These are phyloP conservation scores for Gallinago jamesoni DNA, from an alignment of 2,113 vertebrate genomes.

Conservation along the genomic window DNA sequence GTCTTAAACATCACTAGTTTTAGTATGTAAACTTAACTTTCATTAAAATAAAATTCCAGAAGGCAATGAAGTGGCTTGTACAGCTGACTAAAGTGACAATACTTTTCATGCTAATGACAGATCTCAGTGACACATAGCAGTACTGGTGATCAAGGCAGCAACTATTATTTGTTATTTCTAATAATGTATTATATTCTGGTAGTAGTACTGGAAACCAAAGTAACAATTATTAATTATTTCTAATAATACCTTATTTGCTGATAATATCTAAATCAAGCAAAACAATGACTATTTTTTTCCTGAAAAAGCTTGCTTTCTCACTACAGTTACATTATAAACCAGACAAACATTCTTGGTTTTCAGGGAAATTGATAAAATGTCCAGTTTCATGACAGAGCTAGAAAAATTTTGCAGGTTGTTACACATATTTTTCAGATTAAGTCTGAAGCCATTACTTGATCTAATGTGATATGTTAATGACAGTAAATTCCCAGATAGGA, in stretches of 20 bases:
- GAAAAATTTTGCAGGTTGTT: not conserved
- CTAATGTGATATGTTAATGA: not conserved
- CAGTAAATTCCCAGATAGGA: not conserved
- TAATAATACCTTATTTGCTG: not conserved
- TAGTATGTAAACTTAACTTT: not conserved
- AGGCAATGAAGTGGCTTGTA: not conserved
- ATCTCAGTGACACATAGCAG: not conserved
- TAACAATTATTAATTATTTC: not conserved
- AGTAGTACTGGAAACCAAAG: not conserved
- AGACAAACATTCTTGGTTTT: not conserved
- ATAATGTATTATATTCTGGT: not conserved
- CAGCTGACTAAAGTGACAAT: not conserved
- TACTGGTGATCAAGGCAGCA: not conserved
- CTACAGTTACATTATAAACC: not conserved
- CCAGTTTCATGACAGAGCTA: not conserved
- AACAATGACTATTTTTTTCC: not conserved
- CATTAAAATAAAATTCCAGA: not conserved
- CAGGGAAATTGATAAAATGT: not conserved
- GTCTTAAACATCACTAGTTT: not conserved
- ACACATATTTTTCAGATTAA: not conserved
- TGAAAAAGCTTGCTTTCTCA: not conserved
- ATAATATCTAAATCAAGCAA: not conserved
- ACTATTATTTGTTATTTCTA: not conserved
- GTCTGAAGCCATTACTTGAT: not conserved
- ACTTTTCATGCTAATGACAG: not conserved